Conservation (phyloP, 2,888 invertebrate species). For the Zootermopsis nevadensis region DNA sequence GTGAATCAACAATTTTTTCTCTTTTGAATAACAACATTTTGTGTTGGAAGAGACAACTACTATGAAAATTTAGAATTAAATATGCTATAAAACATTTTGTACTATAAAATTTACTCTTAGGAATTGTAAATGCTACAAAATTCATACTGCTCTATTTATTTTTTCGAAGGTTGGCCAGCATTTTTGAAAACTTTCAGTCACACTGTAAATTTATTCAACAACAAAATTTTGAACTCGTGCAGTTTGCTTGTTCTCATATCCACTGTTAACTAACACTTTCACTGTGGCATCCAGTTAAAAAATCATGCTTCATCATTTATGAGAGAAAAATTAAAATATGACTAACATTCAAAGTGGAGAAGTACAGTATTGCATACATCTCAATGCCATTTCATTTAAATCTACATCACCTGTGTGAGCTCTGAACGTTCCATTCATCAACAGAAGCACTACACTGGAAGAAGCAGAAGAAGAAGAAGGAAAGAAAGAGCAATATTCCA, state of each 20-base stretch:
- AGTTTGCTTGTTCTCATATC: not conserved
- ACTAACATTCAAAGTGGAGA: conserved; percentile 4
- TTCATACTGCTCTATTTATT: conserved; percentile 28
- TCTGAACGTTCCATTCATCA: conserved; percentile 20
- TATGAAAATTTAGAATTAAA: conserved; percentile 50
- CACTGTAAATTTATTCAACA: conserved; percentile 1
- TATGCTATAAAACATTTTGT: conserved; percentile 45
- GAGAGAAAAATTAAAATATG: conserved; percentile 18
- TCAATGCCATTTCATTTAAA: conserved; percentile 14
- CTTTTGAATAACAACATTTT: conserved; percentile 39
- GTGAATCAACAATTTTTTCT: conserved; percentile 46
- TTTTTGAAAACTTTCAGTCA: conserved; percentile 36
- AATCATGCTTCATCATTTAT: conserved; percentile 10
- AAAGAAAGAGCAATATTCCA: conserved; percentile 22
- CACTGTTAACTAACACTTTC: not conserved
- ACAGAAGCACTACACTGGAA: conserved; percentile 28
- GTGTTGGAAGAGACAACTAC: conserved; percentile 39
- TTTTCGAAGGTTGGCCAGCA: conserved; percentile 49
- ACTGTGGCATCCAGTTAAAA: not conserved
- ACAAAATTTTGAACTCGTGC: conserved; percentile 11
- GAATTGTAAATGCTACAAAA: conserved; percentile 41
- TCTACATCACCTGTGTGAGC: not conserved
- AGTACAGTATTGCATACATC: conserved; percentile 26
- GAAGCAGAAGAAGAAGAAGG: conserved; percentile 1
- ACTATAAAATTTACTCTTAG: conserved; percentile 43